phyloP scores from a whole-genome alignment of 2,113 vertebrate genomes.

The Megaptera novaeangliae region DNA sequence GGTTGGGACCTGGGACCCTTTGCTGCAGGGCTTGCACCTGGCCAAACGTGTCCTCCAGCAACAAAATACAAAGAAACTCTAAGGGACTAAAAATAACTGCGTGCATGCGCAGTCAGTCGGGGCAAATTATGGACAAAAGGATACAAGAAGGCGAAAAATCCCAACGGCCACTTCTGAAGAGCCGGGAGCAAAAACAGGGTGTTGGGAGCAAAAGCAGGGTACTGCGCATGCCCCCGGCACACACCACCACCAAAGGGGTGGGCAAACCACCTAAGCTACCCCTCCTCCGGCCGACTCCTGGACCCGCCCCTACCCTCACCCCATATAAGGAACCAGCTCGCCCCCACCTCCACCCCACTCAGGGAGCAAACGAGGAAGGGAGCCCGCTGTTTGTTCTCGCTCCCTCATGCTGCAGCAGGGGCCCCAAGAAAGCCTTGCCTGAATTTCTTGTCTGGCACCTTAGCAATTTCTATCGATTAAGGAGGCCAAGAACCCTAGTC shows the following conservation, averaged over 20 bases:
- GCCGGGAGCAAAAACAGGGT: not conserved
- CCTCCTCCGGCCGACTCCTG: fast-evolving
- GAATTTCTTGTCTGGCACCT: not conserved
- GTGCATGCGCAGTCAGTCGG: not conserved
- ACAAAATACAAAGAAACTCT: not conserved
- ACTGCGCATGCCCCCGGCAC: not conserved
- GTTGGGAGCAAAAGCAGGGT: not conserved
- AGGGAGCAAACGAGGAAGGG: not conserved
- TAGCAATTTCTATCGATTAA: not conserved
- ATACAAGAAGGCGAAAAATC: not conserved
- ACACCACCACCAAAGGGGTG: not conserved
- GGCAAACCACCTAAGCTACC: not conserved
- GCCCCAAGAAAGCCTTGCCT: not conserved
- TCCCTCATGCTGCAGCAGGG: not conserved
- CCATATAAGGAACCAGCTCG: not conserved
- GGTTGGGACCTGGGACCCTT: not conserved
- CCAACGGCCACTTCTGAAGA: not conserved
- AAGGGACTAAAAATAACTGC: not conserved
- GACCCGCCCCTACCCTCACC: too few species aligned
- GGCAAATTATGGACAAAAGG: not conserved
- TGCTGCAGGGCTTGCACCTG: not conserved
- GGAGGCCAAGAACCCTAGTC: not conserved
- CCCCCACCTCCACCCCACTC: too few species aligned
- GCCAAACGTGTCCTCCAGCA: not conserved
- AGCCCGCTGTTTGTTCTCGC: not conserved